A percentile compares a stretch with the other conserved stretches of the same genome.
phyloP scores from a whole-genome alignment of 2,797 vertebrate genomes.

The Pseudocheirus occidentalis region DNA sequence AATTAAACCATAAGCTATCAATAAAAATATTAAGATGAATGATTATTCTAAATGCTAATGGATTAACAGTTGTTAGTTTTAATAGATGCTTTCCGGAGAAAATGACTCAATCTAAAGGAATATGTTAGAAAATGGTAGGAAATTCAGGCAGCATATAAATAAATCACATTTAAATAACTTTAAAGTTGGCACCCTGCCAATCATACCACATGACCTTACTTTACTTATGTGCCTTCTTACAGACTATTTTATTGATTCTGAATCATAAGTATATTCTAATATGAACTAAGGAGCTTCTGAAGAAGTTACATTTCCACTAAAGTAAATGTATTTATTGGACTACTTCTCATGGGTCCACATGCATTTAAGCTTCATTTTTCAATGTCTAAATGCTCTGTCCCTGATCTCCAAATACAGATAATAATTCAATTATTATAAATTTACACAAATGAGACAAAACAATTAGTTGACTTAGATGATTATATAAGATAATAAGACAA shows the following conservation, averaged over 20 bases:
- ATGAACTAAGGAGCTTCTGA: slow-evolving; percentile 45
- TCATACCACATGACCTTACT: neutral
- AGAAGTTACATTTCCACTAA: slow-evolving; percentile 43
- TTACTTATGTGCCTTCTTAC: neutral
- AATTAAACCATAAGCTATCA: neutral
- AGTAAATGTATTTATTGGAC: slow-evolving; percentile 62
- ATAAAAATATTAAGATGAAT: neutral
- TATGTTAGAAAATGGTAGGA: neutral
- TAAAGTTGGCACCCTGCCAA: slow-evolving; percentile 25
- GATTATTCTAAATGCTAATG: neutral
- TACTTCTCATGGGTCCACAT: slow-evolving; percentile 59
- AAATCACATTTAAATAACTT: neutral
- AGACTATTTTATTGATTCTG: slow-evolving; percentile 32
- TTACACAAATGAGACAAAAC: slow-evolving; percentile 71
- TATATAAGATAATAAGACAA: slow-evolving; percentile 71
- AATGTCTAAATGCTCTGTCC: slow-evolving; percentile 56
- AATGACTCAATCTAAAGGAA: neutral
- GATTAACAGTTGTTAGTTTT: neutral
- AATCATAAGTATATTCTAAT: slow-evolving; percentile 22
- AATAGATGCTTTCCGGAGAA: neutral
- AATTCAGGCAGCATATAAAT: neutral
- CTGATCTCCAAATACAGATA: slow-evolving; percentile 63
- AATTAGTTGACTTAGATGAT: slow-evolving; percentile 74
- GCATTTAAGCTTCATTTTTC: slow-evolving; percentile 12
- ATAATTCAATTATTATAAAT: slow-evolving; percentile 71